These are phyloP conservation scores for Beris chalybata DNA, from an alignment of 2,888 invertebrate genomes.

Conservation along the genomic window DNA sequence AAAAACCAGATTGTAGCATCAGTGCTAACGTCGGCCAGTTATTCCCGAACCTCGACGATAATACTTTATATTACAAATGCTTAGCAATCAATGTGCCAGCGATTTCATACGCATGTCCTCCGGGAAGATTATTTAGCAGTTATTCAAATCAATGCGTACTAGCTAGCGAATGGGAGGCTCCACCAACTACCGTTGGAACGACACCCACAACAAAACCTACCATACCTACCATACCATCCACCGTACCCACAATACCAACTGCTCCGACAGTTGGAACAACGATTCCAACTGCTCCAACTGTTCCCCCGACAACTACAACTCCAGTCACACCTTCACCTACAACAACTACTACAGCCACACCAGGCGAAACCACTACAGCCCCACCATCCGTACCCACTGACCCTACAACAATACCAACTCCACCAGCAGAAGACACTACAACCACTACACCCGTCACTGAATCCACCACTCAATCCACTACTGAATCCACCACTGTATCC, in stretches of 20 bases:
- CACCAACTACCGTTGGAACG: background rate
- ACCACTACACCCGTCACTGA: too few relatives aligned
- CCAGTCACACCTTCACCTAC: constrained; percentile 1
- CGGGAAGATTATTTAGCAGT: constrained; percentile 7
- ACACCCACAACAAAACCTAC: too few relatives aligned
- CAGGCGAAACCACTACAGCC: too few relatives aligned
- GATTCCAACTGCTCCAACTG: constrained; percentile 23
- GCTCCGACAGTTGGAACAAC: constrained; percentile 8
- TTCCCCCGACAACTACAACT: constrained; percentile 13
- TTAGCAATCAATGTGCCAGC: constrained; percentile 4
- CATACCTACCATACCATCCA: too few relatives aligned
- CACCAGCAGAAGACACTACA: background rate
- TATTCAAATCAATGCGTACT: background rate
- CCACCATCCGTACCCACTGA: too few relatives aligned
- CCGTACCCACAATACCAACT: constrained; percentile 9
- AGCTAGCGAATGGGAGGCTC: background rate
- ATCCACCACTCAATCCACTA: too few relatives aligned
- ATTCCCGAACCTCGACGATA: constrained; percentile 2
- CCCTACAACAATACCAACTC: background rate
- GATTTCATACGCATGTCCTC: constrained; percentile 13
- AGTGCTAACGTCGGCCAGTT: background rate
- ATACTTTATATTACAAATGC: constrained; percentile 4
- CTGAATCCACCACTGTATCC: too few relatives aligned
- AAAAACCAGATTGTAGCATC: background rate
- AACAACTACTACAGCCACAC: background rate